phyloP scores from a whole-genome alignment of 1,140 invertebrate genomes.

The Orussus abietinus region DNA sequence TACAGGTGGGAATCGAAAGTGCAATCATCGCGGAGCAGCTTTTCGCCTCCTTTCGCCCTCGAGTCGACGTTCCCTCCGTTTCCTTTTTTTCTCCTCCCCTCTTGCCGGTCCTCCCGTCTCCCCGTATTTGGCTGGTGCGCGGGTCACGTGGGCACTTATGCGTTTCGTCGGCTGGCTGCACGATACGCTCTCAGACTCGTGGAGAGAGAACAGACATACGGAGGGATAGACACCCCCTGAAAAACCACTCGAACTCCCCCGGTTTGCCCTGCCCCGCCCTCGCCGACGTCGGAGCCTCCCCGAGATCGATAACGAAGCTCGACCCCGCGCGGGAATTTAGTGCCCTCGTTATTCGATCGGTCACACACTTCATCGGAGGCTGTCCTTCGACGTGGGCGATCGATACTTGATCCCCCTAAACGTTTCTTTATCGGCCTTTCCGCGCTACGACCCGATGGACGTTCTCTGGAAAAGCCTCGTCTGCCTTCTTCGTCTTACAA shows the following conservation, averaged over 20 bases:
- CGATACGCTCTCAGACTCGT: conserved; percentile 28
- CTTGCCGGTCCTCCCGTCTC: conserved; percentile 9
- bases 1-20: too few relatives aligned
- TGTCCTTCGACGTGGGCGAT: too few relatives aligned
- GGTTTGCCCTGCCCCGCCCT: conserved; percentile 25
- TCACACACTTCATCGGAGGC: too few relatives aligned
- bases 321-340: conserved; percentile 25
- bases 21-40: too few relatives aligned
- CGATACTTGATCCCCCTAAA: too few relatives aligned
- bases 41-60: too few relatives aligned
- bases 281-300: conserved; percentile 23
- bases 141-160: conserved; percentile 24
- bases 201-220: conserved; percentile 29
- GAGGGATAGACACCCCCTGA: conserved; percentile 32
- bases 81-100: conserved; percentile 14
- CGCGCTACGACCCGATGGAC: too few relatives aligned
- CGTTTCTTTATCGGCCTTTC: too few relatives aligned
- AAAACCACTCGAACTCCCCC: conserved; percentile 31
- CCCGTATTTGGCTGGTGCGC: conserved; percentile 15
- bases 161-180: conserved; percentile 21
- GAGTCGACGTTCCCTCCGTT: too few relatives aligned
- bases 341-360: conserved; percentile 28
- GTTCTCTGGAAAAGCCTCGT: too few relatives aligned
- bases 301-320: conserved; percentile 33
- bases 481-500: too few relatives aligned